Percentiles rank a stretch among this genome's conserved stretches.
phyloP scores from a whole-genome alignment of 1,140 invertebrate species.

The Cotesia typhae region DNA sequence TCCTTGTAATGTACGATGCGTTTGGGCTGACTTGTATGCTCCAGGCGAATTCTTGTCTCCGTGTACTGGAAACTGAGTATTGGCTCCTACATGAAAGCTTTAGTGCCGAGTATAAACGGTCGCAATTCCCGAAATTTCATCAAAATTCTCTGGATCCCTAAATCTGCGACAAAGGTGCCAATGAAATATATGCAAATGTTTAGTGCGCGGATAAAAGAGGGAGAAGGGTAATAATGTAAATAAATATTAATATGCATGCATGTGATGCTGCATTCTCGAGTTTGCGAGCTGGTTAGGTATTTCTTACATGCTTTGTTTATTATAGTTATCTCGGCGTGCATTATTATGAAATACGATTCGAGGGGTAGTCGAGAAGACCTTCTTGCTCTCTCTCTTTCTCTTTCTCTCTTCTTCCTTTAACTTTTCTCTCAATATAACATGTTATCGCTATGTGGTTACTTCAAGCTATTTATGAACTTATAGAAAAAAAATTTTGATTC shows the following conservation, averaged over 20 bases:
- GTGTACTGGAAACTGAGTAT: neutral
- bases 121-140: constrained; percentile 65
- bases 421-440: no score
- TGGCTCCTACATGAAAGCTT: constrained; percentile 19
- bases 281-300: constrained; percentile 38
- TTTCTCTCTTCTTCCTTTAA: no score
- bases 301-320: constrained; percentile 54
- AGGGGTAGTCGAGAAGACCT: constrained; percentile 32
- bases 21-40: neutral
- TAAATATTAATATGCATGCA: constrained; percentile 11
- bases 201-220: neutral
- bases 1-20: neutral
- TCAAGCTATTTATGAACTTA: no score
- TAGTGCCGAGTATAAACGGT: constrained; percentile 36
- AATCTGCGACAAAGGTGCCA: constrained; percentile 35
- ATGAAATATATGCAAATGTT: constrained; percentile 7
- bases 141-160: constrained; percentile 58
- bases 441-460: no score
- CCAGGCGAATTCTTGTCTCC: constrained; percentile 21
- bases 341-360: constrained; percentile 58
- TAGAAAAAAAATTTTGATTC: no score
- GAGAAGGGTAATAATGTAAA: constrained; percentile 1
- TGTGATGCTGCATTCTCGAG: constrained; percentile 13
- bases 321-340: constrained; percentile 44
- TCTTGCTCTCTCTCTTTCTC: constrained; percentile 6